Evolutionary conservation across 2,888 invertebrate genomes (phyloP), one percentile per base, ranked within the genome.

Genomic region (Hirtodrosophila duncani): DNA sequence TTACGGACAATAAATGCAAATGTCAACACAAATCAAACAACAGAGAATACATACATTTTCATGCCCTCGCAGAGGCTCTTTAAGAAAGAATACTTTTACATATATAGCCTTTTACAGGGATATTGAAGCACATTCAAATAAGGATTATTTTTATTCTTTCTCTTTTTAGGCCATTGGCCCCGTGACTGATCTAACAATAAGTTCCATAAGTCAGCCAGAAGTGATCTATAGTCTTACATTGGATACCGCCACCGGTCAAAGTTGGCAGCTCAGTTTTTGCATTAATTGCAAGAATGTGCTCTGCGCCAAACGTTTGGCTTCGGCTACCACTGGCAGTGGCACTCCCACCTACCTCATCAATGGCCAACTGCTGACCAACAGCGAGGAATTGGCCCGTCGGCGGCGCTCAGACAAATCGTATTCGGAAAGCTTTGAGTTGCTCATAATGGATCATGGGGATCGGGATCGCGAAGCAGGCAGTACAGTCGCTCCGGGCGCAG

Each of bases 391-490:
- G 67, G 87, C 88, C 30, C 88, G n/a, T n/a, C n/a, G 87, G 77
- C 86, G 92, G 60, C 91, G 90, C 80, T 88, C 88, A 53, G 90
- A 90, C 75, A 91, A 89, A 58, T 89, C 89, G 63, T 94, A 90
- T 85, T 95, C 95, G 41, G 89, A 91, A 58, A 89, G 91, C 36
- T 94, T 93, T 85, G 91, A 91, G 71, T 88, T 94, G 78, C 85
- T 93, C 57, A 89, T 94, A 63, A 69, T 81, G 75, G 83, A 85
- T 41, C 70, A 81, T 34, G 71, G 67, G 3, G 70, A 70, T 11
- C 18, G 42, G 11, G 24, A 31, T 3, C n/a, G n/a, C n/a, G 4
- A 7, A 5, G 14, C 18, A 24, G 18, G 9, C 33, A 43, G 8
- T 11, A 87, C 86, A 43, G 88, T 89, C 8, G 85, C 89, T 26